These are phyloP conservation scores for Nemoura dubitans DNA, from an alignment of 2,888 invertebrate genomes.

Conservation along the genomic window DNA sequence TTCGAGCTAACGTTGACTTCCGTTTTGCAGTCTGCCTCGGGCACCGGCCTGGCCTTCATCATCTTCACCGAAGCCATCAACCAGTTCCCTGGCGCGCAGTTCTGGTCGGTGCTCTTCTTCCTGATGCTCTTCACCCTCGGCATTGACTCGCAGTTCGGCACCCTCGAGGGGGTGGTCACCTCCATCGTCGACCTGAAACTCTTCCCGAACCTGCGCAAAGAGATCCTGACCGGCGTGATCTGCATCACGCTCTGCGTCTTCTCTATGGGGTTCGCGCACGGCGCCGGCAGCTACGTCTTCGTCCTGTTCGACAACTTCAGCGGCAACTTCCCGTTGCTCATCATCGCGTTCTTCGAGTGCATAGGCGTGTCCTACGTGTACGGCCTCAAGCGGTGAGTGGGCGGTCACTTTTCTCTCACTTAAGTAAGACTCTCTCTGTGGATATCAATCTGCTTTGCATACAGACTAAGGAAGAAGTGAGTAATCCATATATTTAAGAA, in stretches of 20 bases:
- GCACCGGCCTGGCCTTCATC: slow-evolving; percentile 95
- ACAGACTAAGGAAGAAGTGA: no score
- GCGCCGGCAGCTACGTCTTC: slow-evolving; percentile 93
- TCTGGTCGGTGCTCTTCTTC: slow-evolving; percentile 97
- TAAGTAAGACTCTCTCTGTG: no score
- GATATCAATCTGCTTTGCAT: no score
- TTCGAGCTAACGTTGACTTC: neutral
- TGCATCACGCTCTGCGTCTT: slow-evolving; percentile 84
- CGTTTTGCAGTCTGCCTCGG: slow-evolving; percentile 86
- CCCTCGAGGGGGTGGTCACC: slow-evolving; percentile 94
- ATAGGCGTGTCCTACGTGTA: slow-evolving; percentile 94
- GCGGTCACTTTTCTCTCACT: no score
- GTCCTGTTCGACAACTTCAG: slow-evolving; percentile 93
- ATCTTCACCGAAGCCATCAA: slow-evolving; percentile 98
- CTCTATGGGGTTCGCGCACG: slow-evolving; percentile 92
- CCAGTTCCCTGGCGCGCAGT: slow-evolving; percentile 94
- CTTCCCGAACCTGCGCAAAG: slow-evolving; percentile 90
- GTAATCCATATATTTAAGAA: no score
- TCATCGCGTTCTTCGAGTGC: slow-evolving; percentile 93
- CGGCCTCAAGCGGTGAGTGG: slow-evolving; percentile 81
- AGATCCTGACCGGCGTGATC: slow-evolving; percentile 79
- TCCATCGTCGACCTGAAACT: slow-evolving; percentile 95
- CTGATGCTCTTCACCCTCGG: slow-evolving; percentile 96
- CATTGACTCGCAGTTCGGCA: slow-evolving; percentile 96
- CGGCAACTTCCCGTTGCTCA: slow-evolving; percentile 90